Evolutionary conservation across 2,797 vertebrate genomes (phyloP).

Genomic region (Gobionotothen gibberifrons): DNA sequence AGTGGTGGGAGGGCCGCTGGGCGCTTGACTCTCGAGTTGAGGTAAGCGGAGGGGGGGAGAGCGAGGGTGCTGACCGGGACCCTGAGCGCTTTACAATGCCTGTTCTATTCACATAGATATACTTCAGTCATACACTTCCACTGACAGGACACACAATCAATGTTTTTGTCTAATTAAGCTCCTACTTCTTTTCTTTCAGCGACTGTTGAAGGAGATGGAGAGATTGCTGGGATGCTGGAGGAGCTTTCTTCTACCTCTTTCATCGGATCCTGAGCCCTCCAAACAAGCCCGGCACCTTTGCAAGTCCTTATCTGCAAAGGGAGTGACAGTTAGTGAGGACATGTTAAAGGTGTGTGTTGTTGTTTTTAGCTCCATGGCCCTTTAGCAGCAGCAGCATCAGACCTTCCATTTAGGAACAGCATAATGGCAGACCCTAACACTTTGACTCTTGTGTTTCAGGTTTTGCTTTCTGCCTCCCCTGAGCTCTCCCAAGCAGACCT

Average conservation of each 20-base stretch:
- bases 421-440: not conserved
- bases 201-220: constrained; percentile 86
- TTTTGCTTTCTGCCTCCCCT: constrained; percentile 83
- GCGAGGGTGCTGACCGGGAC: not conserved
- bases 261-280: constrained; percentile 72
- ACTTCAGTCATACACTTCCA: not conserved
- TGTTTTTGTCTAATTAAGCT: not conserved
- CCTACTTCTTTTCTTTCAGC: constrained; percentile 70
- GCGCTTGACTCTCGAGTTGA: constrained; percentile 88
- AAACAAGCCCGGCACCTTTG: constrained; percentile 75
- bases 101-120: not conserved
- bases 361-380: not conserved
- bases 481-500: constrained; percentile 82
- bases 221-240: constrained; percentile 89
- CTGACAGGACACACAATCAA: not conserved
- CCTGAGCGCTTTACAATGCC: not conserved
- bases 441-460: constrained; percentile 74
- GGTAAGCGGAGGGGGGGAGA: constrained; percentile 71
- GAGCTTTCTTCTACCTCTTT: constrained; percentile 82
- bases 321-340: constrained; percentile 73
- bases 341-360: constrained; percentile 84
- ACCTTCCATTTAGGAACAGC: not conserved
- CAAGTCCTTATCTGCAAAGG: constrained; percentile 71
- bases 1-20: constrained; percentile 91
- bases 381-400: not conserved